Percentiles rank a stretch among this genome's conserved stretches.
phyloP scores from a whole-genome alignment of 1,140 invertebrate species.

The Saxidomus purpurata region DNA sequence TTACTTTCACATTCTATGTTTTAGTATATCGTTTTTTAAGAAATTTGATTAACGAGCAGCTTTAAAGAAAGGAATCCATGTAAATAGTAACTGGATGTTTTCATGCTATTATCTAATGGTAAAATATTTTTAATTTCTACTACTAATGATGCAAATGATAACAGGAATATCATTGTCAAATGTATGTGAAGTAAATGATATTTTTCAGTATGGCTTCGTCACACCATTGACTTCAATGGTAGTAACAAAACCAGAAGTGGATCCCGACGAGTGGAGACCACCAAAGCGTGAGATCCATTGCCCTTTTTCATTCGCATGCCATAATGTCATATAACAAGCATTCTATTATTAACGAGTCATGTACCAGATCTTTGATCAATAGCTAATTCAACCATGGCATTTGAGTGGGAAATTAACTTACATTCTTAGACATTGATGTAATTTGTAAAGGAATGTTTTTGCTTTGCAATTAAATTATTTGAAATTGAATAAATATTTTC shows the following conservation, averaged over 20 bases:
- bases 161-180: neutral
- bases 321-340: too few species aligned
- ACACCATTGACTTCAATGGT: slow-evolving; percentile 91
- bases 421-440: neutral
- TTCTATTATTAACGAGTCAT: too few species aligned
- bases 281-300: neutral
- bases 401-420: neutral
- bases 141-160: neutral
- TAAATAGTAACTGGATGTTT: too few species aligned
- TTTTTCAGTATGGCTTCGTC: slow-evolving; percentile 90
- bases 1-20: too few species aligned
- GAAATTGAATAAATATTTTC: too few species aligned
- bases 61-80: too few species aligned
- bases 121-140: neutral
- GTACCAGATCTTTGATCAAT: too few species aligned
- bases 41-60: neutral
- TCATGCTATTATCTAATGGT: neutral
- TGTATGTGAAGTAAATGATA: neutral
- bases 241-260: slow-evolving; percentile 89
- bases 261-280: slow-evolving; percentile 36
- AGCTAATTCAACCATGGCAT: neutral
- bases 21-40: neutral
- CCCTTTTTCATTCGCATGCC: neutral
- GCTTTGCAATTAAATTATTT: neutral
- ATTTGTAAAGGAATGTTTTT: neutral